These are phyloP conservation scores for Cladopsammia gracilis DNA, from an alignment of 64 coral and sea anemone species.

Conservation along the genomic window DNA sequence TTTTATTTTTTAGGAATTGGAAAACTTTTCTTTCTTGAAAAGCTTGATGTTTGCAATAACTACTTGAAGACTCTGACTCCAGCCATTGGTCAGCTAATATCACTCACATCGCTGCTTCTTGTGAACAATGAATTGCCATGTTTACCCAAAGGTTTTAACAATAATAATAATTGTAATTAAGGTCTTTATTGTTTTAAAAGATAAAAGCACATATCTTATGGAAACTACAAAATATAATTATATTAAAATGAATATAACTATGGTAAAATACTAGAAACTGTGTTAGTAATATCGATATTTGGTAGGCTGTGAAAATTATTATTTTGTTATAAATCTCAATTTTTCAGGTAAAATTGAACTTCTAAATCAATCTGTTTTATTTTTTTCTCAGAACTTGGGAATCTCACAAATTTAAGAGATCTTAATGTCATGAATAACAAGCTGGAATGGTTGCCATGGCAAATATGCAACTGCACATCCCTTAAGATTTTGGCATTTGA, in stretches of 20 bases:
- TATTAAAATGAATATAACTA: too few relatives aligned
- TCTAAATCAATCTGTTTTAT: neutral
- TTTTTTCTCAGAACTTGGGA: conserved; percentile 50
- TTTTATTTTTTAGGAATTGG: conserved; percentile 64
- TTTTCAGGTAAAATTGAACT: neutral
- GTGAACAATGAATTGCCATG: conserved; percentile 72
- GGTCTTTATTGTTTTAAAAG: too few relatives aligned
- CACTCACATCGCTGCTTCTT: conserved; percentile 65
- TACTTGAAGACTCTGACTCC: conserved; percentile 51
- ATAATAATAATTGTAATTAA: too few relatives aligned
- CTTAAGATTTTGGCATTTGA: conserved; percentile 82
- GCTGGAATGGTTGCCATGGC: conserved; percentile 83
- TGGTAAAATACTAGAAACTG: too few relatives aligned
- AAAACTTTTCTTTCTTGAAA: conserved; percentile 45
- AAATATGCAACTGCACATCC: conserved; percentile 63
- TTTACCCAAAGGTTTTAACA: conserved; percentile 65
- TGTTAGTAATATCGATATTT: too few relatives aligned
- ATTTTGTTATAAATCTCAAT: too few relatives aligned
- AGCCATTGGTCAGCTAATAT: conserved; percentile 58
- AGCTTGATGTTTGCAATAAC: conserved; percentile 81
- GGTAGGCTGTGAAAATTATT: too few relatives aligned
- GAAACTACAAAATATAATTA: too few relatives aligned
- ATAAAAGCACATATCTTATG: too few relatives aligned
- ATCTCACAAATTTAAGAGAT: conserved; percentile 68
- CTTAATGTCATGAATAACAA: conserved; percentile 90